Evolutionary conservation across 2,113 vertebrate species (phyloP).

Genomic region (Brienomyrus brachyistius): DNA sequence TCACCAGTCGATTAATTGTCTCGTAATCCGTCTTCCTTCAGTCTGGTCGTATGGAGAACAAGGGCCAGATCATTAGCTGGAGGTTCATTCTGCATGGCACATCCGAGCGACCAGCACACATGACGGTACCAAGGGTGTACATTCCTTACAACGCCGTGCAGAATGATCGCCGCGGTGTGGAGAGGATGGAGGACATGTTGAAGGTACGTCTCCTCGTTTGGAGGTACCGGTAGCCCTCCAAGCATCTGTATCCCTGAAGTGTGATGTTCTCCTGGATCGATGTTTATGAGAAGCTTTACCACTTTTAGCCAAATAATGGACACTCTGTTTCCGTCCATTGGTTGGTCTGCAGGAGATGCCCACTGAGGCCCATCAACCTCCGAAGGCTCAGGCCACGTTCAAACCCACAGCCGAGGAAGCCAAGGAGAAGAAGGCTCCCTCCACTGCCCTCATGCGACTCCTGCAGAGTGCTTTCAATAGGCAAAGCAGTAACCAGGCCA

Average conservation of each 20-base stretch:
- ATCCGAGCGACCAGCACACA: conserved; percentile 78
- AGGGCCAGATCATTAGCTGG: conserved; percentile 88
- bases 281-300: neutral
- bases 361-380: conserved; percentile 43
- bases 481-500: conserved; percentile 48
- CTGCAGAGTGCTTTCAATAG: conserved; percentile 80
- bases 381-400: conserved; percentile 35
- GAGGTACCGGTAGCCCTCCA: neutral
- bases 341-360: conserved; percentile 59
- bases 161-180: conserved; percentile 88
- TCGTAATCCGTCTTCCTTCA: conserved; percentile 32
- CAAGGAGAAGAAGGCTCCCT: conserved; percentile 41
- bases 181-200: conserved; percentile 69
- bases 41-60: conserved; percentile 87
- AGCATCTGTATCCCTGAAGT: neutral
- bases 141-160: conserved; percentile 94
- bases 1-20: neutral
- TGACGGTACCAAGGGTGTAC: conserved; percentile 80
- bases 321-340: neutral
- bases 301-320: neutral
- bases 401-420: conserved; percentile 29
- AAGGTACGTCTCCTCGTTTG: conserved; percentile 56
- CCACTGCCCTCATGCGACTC: conserved; percentile 71
- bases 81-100: conserved; percentile 93
- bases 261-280: neutral